A percentile compares a stretch with the other conserved stretches of the same genome.
Evolutionary conservation across 2,113 vertebrate species (phyloP).

Genomic region (Microcebus griseorufus): DNA sequence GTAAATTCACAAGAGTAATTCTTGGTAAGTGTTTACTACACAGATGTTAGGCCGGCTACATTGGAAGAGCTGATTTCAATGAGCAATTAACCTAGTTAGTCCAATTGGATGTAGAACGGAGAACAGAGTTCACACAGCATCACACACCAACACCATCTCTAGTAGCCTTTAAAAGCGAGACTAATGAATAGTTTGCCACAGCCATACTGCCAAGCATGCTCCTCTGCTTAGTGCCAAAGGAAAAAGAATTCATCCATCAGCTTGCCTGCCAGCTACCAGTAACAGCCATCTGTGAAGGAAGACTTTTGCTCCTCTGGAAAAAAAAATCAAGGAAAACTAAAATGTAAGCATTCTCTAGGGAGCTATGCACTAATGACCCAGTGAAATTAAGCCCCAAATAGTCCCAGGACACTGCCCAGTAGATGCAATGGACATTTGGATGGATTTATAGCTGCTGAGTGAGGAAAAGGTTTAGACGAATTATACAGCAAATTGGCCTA

Average conservation of each 20-base stretch:
- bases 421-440: constrained; percentile 30
- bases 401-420: not conserved
- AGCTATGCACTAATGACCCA: constrained; percentile 59
- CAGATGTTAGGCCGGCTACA: constrained; percentile 54
- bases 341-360: constrained; percentile 61
- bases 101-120: constrained; percentile 39
- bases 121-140: constrained; percentile 25
- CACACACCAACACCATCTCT: not conserved
- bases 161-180: constrained; percentile 68
- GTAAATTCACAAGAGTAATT: constrained; percentile 64
- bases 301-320: constrained; percentile 64
- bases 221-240: constrained; percentile 48
- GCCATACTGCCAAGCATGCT: constrained; percentile 50
- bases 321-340: constrained; percentile 73
- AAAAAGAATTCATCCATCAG: constrained; percentile 71
- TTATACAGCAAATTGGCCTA: constrained; percentile 48
- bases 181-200: constrained; percentile 71
- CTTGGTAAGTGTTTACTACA: constrained; percentile 62
- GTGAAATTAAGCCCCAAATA: constrained; percentile 60
- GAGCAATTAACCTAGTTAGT: constrained; percentile 71
- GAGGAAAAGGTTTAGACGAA: constrained; percentile 62
- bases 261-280: constrained; percentile 75
- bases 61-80: not conserved
- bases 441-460: constrained; percentile 55
- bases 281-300: constrained; percentile 78